phyloP scores from a whole-genome alignment of 2,888 invertebrate species.

The Celastrina argiolus region DNA sequence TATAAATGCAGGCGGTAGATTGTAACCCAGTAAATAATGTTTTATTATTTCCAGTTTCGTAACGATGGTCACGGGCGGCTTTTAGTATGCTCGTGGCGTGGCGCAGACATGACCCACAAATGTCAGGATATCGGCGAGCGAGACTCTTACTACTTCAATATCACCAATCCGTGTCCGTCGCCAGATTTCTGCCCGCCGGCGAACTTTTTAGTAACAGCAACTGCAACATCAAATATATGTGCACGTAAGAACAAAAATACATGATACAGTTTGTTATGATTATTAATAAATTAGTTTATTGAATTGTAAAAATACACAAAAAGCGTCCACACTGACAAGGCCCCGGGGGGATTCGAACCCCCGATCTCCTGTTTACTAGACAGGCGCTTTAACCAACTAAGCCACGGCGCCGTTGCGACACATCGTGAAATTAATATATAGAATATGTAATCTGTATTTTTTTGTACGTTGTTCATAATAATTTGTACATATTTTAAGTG shows the following conservation, averaged over 20 bases:
- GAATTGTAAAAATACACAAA: slow-evolving; percentile 23
- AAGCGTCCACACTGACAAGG: slow-evolving; percentile 42
- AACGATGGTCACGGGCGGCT: slow-evolving; percentile 74
- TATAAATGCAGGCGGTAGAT: too few relatives aligned
- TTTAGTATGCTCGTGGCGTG: slow-evolving; percentile 78
- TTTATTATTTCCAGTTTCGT: slow-evolving; percentile 60
- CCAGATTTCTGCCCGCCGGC: slow-evolving; percentile 72
- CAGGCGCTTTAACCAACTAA: slow-evolving; percentile 79
- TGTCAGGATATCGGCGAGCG: slow-evolving; percentile 70
- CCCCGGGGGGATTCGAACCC: slow-evolving; percentile 79
- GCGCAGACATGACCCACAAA: slow-evolving; percentile 58
- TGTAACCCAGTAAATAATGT: too few relatives aligned
- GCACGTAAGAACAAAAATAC: slow-evolving; percentile 67
- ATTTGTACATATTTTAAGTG: neutral
- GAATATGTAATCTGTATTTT: neutral
- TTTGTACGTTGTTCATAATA: too few relatives aligned
- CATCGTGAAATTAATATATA: slow-evolving; percentile 40
- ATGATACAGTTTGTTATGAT: neutral
- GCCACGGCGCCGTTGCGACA: slow-evolving; percentile 67
- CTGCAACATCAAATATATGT: slow-evolving; percentile 73
- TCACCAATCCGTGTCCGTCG: slow-evolving; percentile 67
- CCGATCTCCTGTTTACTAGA: slow-evolving; percentile 78
- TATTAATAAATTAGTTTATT: neutral
- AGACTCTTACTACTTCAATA: slow-evolving; percentile 63
- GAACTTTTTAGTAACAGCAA: slow-evolving; percentile 70